Base-by-base conservation (phyloP, 2,113 vertebrate species). In the Pangasianodon gigas region DNA sequence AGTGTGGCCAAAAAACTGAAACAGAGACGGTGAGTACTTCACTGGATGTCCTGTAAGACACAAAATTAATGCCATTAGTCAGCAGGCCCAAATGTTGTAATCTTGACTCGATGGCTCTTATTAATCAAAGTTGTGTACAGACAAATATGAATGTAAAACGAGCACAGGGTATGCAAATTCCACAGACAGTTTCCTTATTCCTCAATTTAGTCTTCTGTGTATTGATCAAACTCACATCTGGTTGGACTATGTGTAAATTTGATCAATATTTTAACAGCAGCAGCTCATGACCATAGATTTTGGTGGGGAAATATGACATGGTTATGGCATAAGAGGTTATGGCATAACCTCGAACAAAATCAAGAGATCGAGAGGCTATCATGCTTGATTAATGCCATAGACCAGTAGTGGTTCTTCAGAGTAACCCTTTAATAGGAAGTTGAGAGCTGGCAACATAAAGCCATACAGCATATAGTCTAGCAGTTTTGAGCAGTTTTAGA, bases 1-100 rank as follows among this genome's bases (percentile, higher is more conserved):
- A 0, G 0, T 96, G 96, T 90, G 90, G 91, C 0, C 24, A 2
- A 26, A 96, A 95, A 93, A 75, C 86, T 60, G 91, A 95, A 65
- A 90, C 93, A 16, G 87, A 90, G 32, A 77, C 65, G 56, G 95
- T 96, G 69, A 95, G 95, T 94, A 69, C 16, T 21, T 56, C 3
- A 65, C 24, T 84, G 54, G 46, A 48, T 79, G 29, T 84, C 51
- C 2, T 75, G n/a, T 67, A 46, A 87, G 26, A 52, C 41, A 85
- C 16, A 41, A 69, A n/a, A 75, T n/a, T 6, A 41, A 74, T 26
- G 4, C 58, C 13, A 65, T 65, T 37, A 37, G 37, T 37, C 37
- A 37, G 37, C 37, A 37, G 37, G 37, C 37, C 37, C 37, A 26
- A 32, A 24, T 58, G 32, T 1, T 91, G 0, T 71, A 56, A 82